Conservation (phyloP, 2,113 vertebrate species). For the Hystrix brachyura region DNA sequence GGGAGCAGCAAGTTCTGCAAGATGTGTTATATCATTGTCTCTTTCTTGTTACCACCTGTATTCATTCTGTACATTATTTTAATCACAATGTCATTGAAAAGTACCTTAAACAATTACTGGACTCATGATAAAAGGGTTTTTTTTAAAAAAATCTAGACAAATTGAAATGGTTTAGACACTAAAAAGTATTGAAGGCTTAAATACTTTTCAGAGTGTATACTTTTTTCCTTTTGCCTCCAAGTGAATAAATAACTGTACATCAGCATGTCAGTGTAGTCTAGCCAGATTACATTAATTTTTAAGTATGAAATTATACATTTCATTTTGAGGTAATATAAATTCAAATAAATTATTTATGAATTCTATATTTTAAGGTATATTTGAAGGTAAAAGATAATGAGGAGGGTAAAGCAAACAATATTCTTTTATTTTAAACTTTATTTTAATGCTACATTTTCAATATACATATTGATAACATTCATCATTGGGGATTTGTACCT, state of each 20-base stretch:
- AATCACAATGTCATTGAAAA: neutral
- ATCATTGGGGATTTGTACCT: too few species aligned
- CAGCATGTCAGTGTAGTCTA: neutral
- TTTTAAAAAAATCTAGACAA: neutral
- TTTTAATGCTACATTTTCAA: too few species aligned
- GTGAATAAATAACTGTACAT: neutral
- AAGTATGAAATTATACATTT: neutral
- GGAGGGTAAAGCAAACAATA: neutral
- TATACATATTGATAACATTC: too few species aligned
- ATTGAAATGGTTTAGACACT: neutral
- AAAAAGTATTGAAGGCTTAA: constrained; percentile 9
- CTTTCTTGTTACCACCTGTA: neutral
- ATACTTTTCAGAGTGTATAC: neutral
- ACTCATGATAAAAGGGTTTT: neutral
- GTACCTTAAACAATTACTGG: neutral
- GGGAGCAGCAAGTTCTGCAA: neutral
- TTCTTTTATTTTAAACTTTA: neutral
- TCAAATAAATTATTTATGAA: neutral
- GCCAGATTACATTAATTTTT: neutral
- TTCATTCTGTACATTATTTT: neutral
- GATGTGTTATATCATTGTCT: neutral
- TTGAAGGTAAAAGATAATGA: neutral
- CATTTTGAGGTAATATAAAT: neutral
- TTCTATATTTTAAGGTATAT: neutral
- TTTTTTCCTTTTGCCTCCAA: neutral